Base-by-base conservation (phyloP, 2,113 vertebrate genomes). In the Silurus meridionalis region DNA sequence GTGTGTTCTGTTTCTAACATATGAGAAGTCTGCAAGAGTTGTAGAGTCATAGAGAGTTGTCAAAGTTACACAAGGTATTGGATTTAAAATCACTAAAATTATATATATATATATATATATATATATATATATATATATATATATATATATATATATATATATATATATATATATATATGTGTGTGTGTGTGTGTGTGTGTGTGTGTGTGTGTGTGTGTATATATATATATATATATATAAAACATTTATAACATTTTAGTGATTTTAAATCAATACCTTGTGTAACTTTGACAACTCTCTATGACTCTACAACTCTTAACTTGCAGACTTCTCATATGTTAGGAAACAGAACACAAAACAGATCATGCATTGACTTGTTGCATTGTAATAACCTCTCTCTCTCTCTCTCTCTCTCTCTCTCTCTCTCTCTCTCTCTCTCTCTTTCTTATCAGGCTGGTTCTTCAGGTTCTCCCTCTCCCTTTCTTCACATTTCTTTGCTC, bases 391-490 rank as follows among this genome's bases (percentile, higher is more conserved):
- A 57, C 8, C 21, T 52, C 46, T 50, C 21, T 52, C 48, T 46
- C 72, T 61, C 48, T 46, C 72, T 61, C 25, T 80, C 57, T 69
- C 69, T 61, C 55, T 64, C 48, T 83, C 86, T 75, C 69, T 84
- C 67, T 17, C 58, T 25, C 28, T 60, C 53, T 64, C 11, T 66
- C 48, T 28, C 25, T 10, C 64, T 80, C 67, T 86, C 77, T 81
- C 50, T 83, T 46, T 71, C 82, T 79, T 8, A 90, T 85, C 86
- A 2, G 46, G 89, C 93, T 1, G 85, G 94, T 93, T 93, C 92
- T 93, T 93, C 94, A 87, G 85, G 93, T 90, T 85, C 0, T 82
- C 17, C 79, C 11, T 82, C 21, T 55, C 15, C 79, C 80, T 72
- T 53, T 87, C 71, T 82, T 66, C 17, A 23, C 82, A 83, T 72